Base-by-base conservation (phyloP, 2,888 invertebrate species). In the Ptilodon capucinus region DNA sequence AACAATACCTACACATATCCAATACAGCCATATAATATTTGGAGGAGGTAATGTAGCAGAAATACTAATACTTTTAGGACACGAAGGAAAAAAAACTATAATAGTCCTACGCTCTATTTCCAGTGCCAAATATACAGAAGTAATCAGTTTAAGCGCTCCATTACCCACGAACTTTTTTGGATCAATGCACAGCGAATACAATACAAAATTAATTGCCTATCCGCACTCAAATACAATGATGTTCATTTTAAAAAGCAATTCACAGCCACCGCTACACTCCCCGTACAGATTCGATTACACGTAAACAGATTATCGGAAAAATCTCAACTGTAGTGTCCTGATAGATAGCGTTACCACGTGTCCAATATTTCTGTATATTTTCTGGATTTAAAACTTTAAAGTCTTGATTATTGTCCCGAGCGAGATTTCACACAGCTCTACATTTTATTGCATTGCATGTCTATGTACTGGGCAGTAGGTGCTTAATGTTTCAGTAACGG, bases 261-360 rank as follows among this genome's bases (percentile, higher is more conserved):
- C 17, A 9, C 35, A 21, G 35, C 48, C 38, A 40, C 41, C 45
- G 54, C 56, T 50, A 21, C 46, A 53, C 54, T 60, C 40, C 45
- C 18, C 51, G 41, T 51, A 48, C 51, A 53, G 51, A 74, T 72
- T 68, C 57, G 62, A 67, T 72, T 71, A 68, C 51, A 56, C 44
- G 53, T 71, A 68, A 73, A 70, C 63, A 60, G 60, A 77, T 79
- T 76, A 77, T 76, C 57, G 73, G 71, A 70, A 75, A 76, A 72
- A 65, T 69, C 57, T 64, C 63, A 53, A 53, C 48, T 50, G 47
- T 53, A 45, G 44, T 46, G 45, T 45, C 45, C 39, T 38, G 30
- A 47, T 42, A 40, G 44, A 25, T 40, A 40, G 38, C 38, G n/a
- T 34, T 40, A 36, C 40, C 44, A 46, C 39, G 13, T 40, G 44